phyloP scores from a whole-genome alignment of 2,113 vertebrate species.

The Clupea harengus region DNA sequence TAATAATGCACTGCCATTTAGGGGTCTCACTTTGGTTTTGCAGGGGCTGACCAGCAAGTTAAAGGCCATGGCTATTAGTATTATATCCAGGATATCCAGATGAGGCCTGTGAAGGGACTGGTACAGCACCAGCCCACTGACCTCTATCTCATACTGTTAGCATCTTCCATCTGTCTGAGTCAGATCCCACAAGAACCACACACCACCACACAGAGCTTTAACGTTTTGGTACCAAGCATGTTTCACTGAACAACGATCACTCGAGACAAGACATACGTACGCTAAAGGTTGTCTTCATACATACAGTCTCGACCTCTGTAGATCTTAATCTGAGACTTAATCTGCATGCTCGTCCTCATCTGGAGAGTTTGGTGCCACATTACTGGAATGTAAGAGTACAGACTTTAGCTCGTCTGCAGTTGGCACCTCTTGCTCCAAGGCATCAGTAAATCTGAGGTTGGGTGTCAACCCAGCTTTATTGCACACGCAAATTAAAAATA shows the following conservation, averaged over 20 bases:
- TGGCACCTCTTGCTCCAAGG: too few relatives aligned
- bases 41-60: not conserved
- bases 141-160: not conserved
- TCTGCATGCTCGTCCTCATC: not conserved
- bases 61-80: not conserved
- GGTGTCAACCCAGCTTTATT: not conserved
- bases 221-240: too few relatives aligned
- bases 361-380: too few relatives aligned
- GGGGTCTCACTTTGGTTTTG: not conserved
- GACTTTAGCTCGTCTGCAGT: too few relatives aligned
- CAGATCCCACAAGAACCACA: not conserved
- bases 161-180: not conserved
- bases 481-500: not conserved
- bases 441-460: too few relatives aligned
- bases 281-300: too few relatives aligned
- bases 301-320: not conserved
- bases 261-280: too few relatives aligned
- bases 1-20: not conserved
- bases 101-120: not conserved
- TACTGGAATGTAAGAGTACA: too few relatives aligned
- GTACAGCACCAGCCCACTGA: not conserved
- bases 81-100: not conserved
- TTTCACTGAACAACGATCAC: too few relatives aligned
- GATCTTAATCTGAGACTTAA: not conserved
- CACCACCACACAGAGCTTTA: too few relatives aligned